Evolutionary conservation across 1,140 invertebrate genomes (phyloP).

Genomic region (Watersipora subatra): DNA sequence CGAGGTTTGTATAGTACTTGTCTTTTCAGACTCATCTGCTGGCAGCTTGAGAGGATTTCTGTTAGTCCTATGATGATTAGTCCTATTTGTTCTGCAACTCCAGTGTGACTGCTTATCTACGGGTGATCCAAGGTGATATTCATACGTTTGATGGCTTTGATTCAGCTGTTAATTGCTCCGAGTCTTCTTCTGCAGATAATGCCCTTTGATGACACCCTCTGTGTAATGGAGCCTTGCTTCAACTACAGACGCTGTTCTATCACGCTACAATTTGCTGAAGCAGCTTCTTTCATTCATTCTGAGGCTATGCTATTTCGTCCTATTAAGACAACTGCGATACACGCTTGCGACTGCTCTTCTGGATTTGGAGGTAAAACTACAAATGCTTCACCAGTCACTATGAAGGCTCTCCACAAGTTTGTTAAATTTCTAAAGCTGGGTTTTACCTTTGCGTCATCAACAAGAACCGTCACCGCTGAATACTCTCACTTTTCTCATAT

Average conservation of each 20-base stretch:
- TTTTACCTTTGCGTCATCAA: neutral
- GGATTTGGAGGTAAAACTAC: constrained; percentile 49
- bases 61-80: too few species aligned
- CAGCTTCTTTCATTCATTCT: constrained; percentile 72
- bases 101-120: too few species aligned
- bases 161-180: too few species aligned
- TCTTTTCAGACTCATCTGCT: too few species aligned
- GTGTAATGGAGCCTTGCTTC: constrained; percentile 84
- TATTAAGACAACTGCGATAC: constrained; percentile 86
- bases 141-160: neutral
- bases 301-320: constrained; percentile 81
- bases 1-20: too few species aligned
- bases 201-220: constrained; percentile 92
- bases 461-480: neutral
- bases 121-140: too few species aligned
- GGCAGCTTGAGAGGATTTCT: too few species aligned
- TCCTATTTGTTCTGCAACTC: too few species aligned
- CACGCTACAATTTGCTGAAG: constrained; percentile 81
- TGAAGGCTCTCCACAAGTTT: too few species aligned
- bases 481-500: neutral
- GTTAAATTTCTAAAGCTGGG: too few species aligned
- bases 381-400: too few species aligned
- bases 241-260: constrained; percentile 89
- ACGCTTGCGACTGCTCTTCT: constrained; percentile 69
- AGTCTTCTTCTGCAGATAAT: constrained; percentile 68